Base-by-base conservation (phyloP, 2,888 invertebrate species). In the Dicyrtomina minuta region DNA sequence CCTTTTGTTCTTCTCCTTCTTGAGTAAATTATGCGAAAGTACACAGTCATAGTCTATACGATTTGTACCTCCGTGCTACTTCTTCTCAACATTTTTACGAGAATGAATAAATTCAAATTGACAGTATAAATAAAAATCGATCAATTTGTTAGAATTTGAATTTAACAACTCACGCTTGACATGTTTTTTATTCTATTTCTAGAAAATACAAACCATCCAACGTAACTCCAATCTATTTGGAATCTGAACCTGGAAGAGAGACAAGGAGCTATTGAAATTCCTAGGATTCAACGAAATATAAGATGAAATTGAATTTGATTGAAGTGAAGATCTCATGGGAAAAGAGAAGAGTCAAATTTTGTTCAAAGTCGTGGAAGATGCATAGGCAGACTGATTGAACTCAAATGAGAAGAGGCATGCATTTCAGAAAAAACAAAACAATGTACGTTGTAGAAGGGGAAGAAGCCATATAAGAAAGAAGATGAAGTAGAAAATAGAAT, bases 161-260 rank as follows among this genome's bases (percentile, higher is more conserved):
- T 49, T 33, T 33, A 33, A 33, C 4, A 33, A 33, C 3, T 33
- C 33, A 33, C 33, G 33, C 8, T 33, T 33, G n/a, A n/a, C n/a
- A n/a, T n/a, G 33, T 33, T 8, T 33, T 33, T 33, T 33, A n/a
- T 8, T 33, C 33, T 8, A 33, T n/a, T n/a, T n/a, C n/a, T 69
- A 81, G 81, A 75, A 79, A 80, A 71, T 82, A 80, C 79, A 82
- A 81, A 75, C 82, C 82, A 26, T 78, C 80, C 12, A 79, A 80
- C 62, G 79, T 82, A 56, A 81, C 81, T 22, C 82, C 81, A 27
- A 81, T 82, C 60, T 81, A 79, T 70, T 74, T 82, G 70, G 81
- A 65, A 24, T n/a, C 65, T 4, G 65, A 55, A 13, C 13, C 65
- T 43, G 65, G 43, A 20, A 65, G 55, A 56, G 65, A 55, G 20